A percentile compares a stretch with the other conserved stretches of the same genome.
Conservation (phyloP, 2,113 vertebrate genomes). For the Heterocephalus glaber region DNA sequence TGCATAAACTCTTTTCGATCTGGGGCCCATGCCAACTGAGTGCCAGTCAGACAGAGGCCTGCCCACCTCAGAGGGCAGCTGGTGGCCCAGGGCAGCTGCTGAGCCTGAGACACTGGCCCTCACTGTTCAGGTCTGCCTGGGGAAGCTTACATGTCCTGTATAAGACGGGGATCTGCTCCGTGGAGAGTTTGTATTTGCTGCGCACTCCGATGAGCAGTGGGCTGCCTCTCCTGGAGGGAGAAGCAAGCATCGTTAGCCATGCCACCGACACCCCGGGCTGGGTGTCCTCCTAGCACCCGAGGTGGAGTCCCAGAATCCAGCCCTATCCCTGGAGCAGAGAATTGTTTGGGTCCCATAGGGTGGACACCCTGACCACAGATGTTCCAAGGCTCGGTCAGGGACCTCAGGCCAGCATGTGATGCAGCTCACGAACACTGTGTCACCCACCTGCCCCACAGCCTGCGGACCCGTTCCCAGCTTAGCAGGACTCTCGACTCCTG, state of each 20-base stretch:
- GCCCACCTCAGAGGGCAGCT: background rate
- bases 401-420: background rate
- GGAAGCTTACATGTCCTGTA: slow-evolving; percentile 92
- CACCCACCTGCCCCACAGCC: background rate
- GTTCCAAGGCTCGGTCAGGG: background rate
- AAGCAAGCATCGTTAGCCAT: slow-evolving; percentile 21
- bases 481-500: background rate
- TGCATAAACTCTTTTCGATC: background rate
- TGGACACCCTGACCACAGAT: no score
- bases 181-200: slow-evolving; percentile 92
- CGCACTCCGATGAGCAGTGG: slow-evolving; percentile 96
- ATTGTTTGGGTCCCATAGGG: background rate
- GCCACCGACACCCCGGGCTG: background rate
- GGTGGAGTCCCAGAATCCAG: background rate
- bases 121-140: background rate
- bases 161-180: slow-evolving; percentile 93
- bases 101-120: fast-evolving
- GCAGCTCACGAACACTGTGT: background rate
- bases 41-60: no score
- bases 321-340: background rate
- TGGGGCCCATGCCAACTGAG: background rate
- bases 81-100: fast-evolving
- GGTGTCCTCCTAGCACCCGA: background rate
- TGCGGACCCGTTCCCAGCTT: background rate
- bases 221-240: slow-evolving; percentile 92